Evolutionary conservation across 2,888 invertebrate species (phyloP), one percentile per base, ranked within the genome.

Genomic region (Desoria tigrina): DNA sequence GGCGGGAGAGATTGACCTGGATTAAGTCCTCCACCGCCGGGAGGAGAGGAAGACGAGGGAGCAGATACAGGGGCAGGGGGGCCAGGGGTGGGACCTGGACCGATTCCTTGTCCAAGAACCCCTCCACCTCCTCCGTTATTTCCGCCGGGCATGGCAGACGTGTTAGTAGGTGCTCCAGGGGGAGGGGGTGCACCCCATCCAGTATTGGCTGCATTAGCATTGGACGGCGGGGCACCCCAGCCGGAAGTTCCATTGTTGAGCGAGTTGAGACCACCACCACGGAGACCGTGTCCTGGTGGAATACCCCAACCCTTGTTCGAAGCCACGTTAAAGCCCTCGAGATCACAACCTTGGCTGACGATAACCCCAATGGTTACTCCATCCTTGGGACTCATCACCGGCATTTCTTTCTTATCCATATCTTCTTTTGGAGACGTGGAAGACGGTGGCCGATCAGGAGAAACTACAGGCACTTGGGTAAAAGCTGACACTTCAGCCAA

Each of bases 241-340:
- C 88, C 89, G 65, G 87, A 86, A 66, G 89, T 87, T 60, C 82
- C 82, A 73, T 84, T 87, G 79, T 88, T 90, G 77, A 90, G 84
- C 51, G 90, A 89, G 81, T 88, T 90, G 81, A 91, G 91, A 65
- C 90, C 90, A 58, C 91, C 91, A 62, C 90, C 90, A 70, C 86
- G 83, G 69, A 91, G 84, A 72, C 88, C 84, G 77, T 89, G 81
- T 60, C 84, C 83, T 51, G 82, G 82, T 66, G 86, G 84, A 62
- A 85, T 84, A 53, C 87, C 86, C 87, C 87, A 87, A 72, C 79
- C 73, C 65, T 74, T 74, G 69, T 78, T 78, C 63, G 78, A 74
- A 65, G 78, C 78, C 67, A 74, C 71, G 65, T 68, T 70, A 70
- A 71, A 71, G 70, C 71, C 68, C 66, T 68, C 67, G 72, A 73